Evolutionary conservation across 1,140 invertebrate genomes (phyloP), one percentile per base, ranked within the genome.

Genomic region (Temnothorax nylanderi): DNA sequence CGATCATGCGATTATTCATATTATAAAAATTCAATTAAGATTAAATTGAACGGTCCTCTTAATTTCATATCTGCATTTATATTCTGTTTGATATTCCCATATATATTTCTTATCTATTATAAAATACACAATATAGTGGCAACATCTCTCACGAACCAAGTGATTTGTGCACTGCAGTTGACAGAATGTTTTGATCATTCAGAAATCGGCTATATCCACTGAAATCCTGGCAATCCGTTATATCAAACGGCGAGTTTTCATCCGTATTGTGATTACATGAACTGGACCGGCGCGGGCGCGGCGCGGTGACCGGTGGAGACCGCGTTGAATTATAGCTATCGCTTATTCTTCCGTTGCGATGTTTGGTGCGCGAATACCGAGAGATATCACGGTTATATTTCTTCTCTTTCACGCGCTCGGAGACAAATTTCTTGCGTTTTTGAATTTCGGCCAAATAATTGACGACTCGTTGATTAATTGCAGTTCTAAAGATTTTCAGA

Each of bases 351-450:
- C 47, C 47, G n/a, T 41, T 51, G 16, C 7, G 47, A 54, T 26
- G 62, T n/a, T 21, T 32, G 60, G 26, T 13, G 21, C 37, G 74
- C 47, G 13, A 47, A 51, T 80, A 37, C 44, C 34, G 32, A 67
- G 47, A 69, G 32, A 69, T 69, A 80, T 69, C 62, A 47, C 32
- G n/a, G 13, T 69, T 67, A 80, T 80, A 80, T 80, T 41, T 80
- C 60, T 69, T 54, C 34, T 51, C 41, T 26, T 80, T 47, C 32
- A 11, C 26, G n/a, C 76, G 10, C 13, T 37, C 47, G 32, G 16
- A n/a, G 6, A 51, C 76, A 4, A 32, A 16, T 32, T 8, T 21
- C 13, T 67, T 41, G 47, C 26, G 13, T 41, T 34, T 80, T 80
- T 80, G 44, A 78, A 80, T 80, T 51, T 13, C 8, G 21, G 34